Base-by-base conservation (phyloP, 2,888 invertebrate genomes). In the Melieria omissa region DNA sequence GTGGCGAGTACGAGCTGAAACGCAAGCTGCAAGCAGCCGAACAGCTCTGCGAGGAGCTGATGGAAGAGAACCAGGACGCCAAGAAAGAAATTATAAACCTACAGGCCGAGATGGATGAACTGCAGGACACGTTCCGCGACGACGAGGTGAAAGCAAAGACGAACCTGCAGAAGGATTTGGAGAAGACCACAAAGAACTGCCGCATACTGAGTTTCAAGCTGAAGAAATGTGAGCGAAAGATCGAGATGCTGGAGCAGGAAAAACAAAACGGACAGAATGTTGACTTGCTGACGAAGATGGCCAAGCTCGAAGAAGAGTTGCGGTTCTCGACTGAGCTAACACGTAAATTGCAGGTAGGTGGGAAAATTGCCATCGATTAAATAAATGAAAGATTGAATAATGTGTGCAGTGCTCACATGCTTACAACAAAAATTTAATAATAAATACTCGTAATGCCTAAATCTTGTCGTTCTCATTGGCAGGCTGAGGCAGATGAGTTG, bases 71-170 rank as follows among this genome's bases (percentile, higher is more conserved):
- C 88, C 95, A 96, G 82, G 94, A 95, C 78, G 94, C 97, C 88
- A 96, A 97, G 84, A 94, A 95, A 78, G 98, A 99, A 86, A 90
- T 98, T 68, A 89, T 94, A 49, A 97, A 97, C 82, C 90, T 99
- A 82, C 98, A 98, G 84, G 95, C 96, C 76, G 99, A 99, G 88
- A 97, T 99, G 88, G 99, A 99, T 83, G 99, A 99, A 88, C 93
- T 99, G 92, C 98, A 99, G 86, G 99, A 99, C 84, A 96, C 95
- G 84, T 97, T 96, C 86, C 91, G 94, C 89, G 99, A 99, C 86
- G 98, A 98, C 81, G 98, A 99, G 88, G 96, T 96, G 7, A 96
- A 98, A 82, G 99, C 98, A 85, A 98, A 98, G 84, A 93, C 95
- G 4, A 95, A 95, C 68, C 86, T 99, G 65, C 95, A 98, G 88